Conservation (phyloP, 2,797 vertebrate genomes). For the Lacerta bilineata region DNA sequence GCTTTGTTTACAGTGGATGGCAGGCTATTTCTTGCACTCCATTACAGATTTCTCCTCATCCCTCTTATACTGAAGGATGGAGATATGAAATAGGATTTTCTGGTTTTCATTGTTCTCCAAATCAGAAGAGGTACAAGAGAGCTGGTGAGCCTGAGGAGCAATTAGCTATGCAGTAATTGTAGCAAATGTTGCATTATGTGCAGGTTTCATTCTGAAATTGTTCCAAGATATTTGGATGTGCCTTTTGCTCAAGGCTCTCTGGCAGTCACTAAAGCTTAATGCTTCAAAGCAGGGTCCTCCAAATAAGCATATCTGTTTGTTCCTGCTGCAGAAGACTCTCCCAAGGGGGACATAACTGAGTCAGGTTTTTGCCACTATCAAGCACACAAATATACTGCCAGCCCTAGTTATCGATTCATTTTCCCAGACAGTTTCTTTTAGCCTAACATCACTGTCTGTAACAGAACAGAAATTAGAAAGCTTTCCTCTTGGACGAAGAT, state of each 20-base stretch:
- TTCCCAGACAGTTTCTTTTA: not conserved
- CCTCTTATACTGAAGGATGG: not conserved
- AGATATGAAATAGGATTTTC: slow-evolving; percentile 1
- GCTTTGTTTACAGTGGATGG: not conserved
- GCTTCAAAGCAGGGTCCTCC: not conserved
- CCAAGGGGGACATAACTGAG: not conserved
- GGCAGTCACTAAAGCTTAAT: not conserved
- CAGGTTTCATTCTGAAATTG: not conserved
- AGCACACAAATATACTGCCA: not conserved
- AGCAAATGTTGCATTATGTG: slow-evolving; percentile 1
- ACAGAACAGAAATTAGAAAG: not conserved
- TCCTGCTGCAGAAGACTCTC: not conserved
- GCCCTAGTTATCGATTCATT: not conserved
- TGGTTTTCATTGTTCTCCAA: not conserved
- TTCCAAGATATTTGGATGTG: not conserved
- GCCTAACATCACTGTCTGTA: not conserved
- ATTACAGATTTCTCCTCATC: not conserved
- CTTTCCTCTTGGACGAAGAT: not conserved
- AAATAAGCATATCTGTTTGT: not conserved
- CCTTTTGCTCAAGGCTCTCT: not conserved
- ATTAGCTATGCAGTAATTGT: not conserved
- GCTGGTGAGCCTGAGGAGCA: not conserved
- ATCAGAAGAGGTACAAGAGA: not conserved
- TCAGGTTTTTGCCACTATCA: not conserved
- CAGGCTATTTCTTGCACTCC: not conserved